phyloP scores from a whole-genome alignment of 2,113 vertebrate genomes.

The Podarcis cretensis region DNA sequence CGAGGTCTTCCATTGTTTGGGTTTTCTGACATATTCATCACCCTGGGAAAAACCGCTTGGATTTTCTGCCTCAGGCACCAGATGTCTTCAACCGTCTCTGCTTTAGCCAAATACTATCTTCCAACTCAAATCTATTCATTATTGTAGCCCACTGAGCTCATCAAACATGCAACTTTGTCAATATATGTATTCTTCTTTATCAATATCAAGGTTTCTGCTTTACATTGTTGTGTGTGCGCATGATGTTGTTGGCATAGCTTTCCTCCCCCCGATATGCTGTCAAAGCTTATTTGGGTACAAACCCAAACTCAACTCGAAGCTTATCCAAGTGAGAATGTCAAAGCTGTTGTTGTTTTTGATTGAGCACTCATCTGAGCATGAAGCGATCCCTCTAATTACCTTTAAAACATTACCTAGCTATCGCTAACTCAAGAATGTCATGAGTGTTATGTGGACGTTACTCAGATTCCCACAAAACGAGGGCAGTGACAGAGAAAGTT shows the following conservation, averaged over 20 bases:
- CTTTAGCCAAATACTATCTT: not conserved
- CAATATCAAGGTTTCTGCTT: not conserved
- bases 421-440: slow-evolving; percentile 52
- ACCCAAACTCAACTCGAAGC: slow-evolving; percentile 46
- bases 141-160: not conserved
- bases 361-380: slow-evolving; percentile 61
- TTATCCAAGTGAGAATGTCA: slow-evolving; percentile 52
- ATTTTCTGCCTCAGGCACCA: not conserved
- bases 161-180: not conserved
- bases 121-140: not conserved
- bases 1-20: not conserved
- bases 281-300: slow-evolving; percentile 44
- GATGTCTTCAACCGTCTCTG: not conserved
- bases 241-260: not conserved
- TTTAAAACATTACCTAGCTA: slow-evolving; percentile 55
- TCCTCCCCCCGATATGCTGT: slow-evolving; percentile 4
- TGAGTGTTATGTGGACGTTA: not conserved
- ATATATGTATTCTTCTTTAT: not conserved
- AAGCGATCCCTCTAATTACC: slow-evolving; percentile 43
- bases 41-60: not conserved
- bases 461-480: slow-evolving; percentile 44
- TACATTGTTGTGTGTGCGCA: accelerated
- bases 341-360: slow-evolving; percentile 57
- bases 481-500: not conserved
- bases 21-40: not conserved